Evolutionary conservation across 1,140 invertebrate genomes (phyloP).

Genomic region (Drosophila oshimai): DNA sequence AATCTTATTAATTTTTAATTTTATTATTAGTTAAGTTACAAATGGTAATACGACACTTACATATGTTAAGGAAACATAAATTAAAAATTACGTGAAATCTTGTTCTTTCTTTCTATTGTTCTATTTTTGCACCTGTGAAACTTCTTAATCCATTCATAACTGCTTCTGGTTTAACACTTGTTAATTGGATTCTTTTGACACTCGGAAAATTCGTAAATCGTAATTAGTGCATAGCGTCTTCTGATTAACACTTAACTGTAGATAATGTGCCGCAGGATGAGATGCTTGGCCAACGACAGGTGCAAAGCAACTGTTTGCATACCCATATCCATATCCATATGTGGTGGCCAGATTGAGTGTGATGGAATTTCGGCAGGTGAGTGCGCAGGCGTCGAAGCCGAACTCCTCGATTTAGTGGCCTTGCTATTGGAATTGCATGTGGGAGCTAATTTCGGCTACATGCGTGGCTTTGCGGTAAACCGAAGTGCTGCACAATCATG

Average conservation of each 20-base stretch:
- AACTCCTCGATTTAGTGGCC: background rate
- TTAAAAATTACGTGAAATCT: background rate
- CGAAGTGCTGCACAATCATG: background rate
- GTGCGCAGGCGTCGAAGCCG: conserved; percentile 35
- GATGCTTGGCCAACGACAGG: conserved; percentile 17
- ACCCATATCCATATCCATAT: background rate
- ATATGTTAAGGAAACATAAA: background rate
- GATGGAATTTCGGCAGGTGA: background rate
- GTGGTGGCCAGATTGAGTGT: conserved; percentile 2
- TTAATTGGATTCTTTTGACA: conserved; percentile 4
- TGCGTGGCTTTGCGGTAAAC: conserved; percentile 6
- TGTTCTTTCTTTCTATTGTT: background rate
- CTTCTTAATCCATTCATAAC: background rate
- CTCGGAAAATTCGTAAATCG: conserved; percentile 23
- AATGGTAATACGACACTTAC: background rate
- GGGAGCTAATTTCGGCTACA: conserved; percentile 13
- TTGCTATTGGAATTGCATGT: conserved; percentile 6
- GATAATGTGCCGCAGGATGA: conserved; percentile 1
- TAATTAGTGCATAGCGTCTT: conserved; percentile 5
- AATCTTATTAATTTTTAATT: background rate
- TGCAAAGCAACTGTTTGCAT: conserved; percentile 28
- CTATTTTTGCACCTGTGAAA: background rate
- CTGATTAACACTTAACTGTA: background rate
- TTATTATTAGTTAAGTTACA: too few species aligned
- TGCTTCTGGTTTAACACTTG: background rate